Evolutionary conservation across 2,797 vertebrate species (phyloP).

Genomic region (Scarus forsteni): DNA sequence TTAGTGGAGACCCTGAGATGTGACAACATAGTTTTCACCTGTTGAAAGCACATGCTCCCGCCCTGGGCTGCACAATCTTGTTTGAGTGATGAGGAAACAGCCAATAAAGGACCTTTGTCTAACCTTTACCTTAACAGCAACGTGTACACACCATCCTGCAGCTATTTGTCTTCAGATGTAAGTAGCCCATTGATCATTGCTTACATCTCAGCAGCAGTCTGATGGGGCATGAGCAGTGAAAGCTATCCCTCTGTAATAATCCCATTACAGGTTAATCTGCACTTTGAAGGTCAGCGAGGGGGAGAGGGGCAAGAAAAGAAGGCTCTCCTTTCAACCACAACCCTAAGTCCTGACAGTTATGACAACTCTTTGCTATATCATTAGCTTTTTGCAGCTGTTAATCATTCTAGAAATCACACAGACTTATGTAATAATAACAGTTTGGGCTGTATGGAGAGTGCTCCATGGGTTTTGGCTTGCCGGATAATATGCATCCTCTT

Average conservation of each 20-base stretch:
- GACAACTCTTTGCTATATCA: constrained; percentile 16
- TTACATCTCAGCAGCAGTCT: constrained; percentile 40
- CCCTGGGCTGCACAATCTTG: not conserved
- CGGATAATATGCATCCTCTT: constrained; percentile 8
- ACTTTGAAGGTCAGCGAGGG: constrained; percentile 75
- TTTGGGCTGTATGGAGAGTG: not conserved
- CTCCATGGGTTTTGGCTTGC: constrained; percentile 23
- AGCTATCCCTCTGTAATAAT: constrained; percentile 73
- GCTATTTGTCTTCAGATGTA: constrained; percentile 37
- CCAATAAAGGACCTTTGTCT: not conserved
- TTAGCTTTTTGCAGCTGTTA: constrained; percentile 12
- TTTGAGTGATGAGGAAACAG: constrained; percentile 1
- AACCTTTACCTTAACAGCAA: constrained; percentile 4
- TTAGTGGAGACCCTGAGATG: not conserved
- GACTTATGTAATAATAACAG: constrained; percentile 12
- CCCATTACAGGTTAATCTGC: constrained; percentile 81
- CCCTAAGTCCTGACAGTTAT: constrained; percentile 37
- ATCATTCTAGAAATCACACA: constrained; percentile 15
- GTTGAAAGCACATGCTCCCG: not conserved
- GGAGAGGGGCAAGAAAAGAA: constrained; percentile 55
- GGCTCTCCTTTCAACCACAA: constrained; percentile 48
- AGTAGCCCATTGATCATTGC: constrained; percentile 41
- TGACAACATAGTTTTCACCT: constrained; percentile 6
- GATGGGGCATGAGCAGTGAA: constrained; percentile 61
- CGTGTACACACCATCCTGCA: constrained; percentile 1